A percentile compares a stretch with the other conserved stretches of the same genome.
Conservation (phyloP, 2,888 invertebrate species). For the Silvanus unidentatus region DNA sequence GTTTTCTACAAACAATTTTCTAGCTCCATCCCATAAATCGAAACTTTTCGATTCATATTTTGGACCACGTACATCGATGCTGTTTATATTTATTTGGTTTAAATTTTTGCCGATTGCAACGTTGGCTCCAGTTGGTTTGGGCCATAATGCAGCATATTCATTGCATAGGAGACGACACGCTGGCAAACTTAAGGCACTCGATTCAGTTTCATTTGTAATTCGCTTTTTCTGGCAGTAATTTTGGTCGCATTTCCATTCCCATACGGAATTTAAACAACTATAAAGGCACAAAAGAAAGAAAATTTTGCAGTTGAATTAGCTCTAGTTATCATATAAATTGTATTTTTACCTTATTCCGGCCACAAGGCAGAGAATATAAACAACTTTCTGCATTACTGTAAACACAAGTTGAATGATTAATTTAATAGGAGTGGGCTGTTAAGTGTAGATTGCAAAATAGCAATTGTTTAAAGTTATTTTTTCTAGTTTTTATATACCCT, state of each 20-base stretch:
- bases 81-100: conserved; percentile 49
- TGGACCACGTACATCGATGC: conserved; percentile 48
- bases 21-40: conserved; percentile 31
- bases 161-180: conserved; percentile 62
- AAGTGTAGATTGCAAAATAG: too few species aligned
- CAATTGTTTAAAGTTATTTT: too few species aligned
- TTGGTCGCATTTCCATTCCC: conserved; percentile 55
- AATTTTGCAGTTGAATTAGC: too few species aligned
- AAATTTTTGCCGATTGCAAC: conserved; percentile 50
- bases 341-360: too few species aligned
- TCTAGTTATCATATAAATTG: too few species aligned
- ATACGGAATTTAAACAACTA: conserved; percentile 35
- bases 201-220: conserved; percentile 29
- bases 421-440: too few species aligned
- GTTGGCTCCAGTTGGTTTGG: conserved; percentile 45
- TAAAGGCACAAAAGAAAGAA: too few species aligned
- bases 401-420: too few species aligned
- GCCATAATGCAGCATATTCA: conserved; percentile 58
- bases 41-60: conserved; percentile 33
- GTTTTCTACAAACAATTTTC: conserved; percentile 30
- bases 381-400: too few species aligned
- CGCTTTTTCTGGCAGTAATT: conserved; percentile 50
- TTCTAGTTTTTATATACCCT: too few species aligned
- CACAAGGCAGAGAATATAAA: too few species aligned
- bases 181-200: conserved; percentile 49